Percentiles rank a stretch among this genome's conserved stretches.
Conservation (phyloP, 2,113 vertebrate genomes). For the Cisticola juncidis region DNA sequence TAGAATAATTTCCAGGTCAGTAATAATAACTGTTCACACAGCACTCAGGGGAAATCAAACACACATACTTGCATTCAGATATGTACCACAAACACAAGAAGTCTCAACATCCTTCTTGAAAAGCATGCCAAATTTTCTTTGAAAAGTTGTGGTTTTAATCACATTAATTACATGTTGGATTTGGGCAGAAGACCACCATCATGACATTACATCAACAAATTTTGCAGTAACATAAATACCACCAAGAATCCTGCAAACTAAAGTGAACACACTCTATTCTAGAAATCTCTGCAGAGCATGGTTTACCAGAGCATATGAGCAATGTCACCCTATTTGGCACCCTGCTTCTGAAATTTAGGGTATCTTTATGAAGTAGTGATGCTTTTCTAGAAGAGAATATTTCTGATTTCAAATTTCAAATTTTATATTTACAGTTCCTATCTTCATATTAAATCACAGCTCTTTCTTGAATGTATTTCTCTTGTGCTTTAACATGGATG, state of each 20-base stretch:
- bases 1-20: constrained; percentile 65
- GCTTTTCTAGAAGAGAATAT: neutral
- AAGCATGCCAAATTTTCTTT: constrained; percentile 25
- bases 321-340: neutral
- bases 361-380: neutral
- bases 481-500: neutral
- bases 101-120: neutral
- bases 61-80: constrained; percentile 33
- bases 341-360: neutral
- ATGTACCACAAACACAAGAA: neutral
- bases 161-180: constrained; percentile 39
- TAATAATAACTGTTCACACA: constrained; percentile 58
- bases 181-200: constrained; percentile 39
- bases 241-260: neutral
- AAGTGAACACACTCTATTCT: neutral
- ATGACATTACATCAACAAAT: constrained; percentile 19
- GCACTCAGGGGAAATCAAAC: constrained; percentile 57
- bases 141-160: constrained; percentile 52
- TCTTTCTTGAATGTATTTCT: neutral
- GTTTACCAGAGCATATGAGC: neutral
- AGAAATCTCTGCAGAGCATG: neutral
- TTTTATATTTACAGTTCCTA: neutral
- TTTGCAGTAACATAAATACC: constrained; percentile 24
- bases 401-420: neutral
- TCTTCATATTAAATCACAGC: neutral